A percentile compares a stretch with the other conserved stretches of the same genome.
Conservation (phyloP, 1,140 invertebrate species). For the Listronotus oregonensis region DNA sequence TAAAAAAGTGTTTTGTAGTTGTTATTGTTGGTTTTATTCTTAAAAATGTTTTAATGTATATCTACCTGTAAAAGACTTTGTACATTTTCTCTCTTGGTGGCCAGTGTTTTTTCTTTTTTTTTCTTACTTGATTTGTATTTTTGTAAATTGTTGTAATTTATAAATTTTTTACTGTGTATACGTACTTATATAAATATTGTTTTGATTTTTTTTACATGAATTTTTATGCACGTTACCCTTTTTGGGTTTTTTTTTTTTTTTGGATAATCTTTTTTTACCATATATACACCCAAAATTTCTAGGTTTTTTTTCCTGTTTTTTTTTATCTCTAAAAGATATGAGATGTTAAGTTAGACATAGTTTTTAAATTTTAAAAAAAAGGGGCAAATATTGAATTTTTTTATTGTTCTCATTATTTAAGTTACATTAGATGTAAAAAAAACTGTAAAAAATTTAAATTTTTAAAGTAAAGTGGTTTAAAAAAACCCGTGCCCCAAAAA, state of each 20-base stretch:
- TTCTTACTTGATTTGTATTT: conserved; percentile 2
- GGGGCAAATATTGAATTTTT: conserved; percentile 35
- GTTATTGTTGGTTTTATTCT: conserved; percentile 35
- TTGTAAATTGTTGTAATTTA: conserved; percentile 2
- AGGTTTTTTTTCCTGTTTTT: conserved; percentile 8
- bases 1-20: conserved; percentile 18
- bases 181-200: conserved; percentile 37
- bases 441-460: conserved; percentile 29
- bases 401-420: conserved; percentile 34
- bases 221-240: conserved; percentile 34
- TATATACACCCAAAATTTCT: conserved; percentile 20
- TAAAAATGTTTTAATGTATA: conserved; percentile 23
- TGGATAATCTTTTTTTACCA: conserved; percentile 20
- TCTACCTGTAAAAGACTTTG: conserved; percentile 14
- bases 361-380: conserved; percentile 40
- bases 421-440: conserved; percentile 33
- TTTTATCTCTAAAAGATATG: conserved; percentile 15
- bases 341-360: conserved; percentile 33
- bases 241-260: conserved; percentile 35
- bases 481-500: conserved; percentile 35
- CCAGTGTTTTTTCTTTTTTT: conserved; percentile 25
- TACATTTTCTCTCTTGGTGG: conserved; percentile 26
- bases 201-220: conserved; percentile 25
- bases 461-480: conserved; percentile 23
- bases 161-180: conserved; percentile 27